A percentile compares a stretch with the other conserved stretches of the same genome.
phyloP scores from a whole-genome alignment of 37 sponge, comb jelly and placozoan genomes.

The Eunapius fragilis region DNA sequence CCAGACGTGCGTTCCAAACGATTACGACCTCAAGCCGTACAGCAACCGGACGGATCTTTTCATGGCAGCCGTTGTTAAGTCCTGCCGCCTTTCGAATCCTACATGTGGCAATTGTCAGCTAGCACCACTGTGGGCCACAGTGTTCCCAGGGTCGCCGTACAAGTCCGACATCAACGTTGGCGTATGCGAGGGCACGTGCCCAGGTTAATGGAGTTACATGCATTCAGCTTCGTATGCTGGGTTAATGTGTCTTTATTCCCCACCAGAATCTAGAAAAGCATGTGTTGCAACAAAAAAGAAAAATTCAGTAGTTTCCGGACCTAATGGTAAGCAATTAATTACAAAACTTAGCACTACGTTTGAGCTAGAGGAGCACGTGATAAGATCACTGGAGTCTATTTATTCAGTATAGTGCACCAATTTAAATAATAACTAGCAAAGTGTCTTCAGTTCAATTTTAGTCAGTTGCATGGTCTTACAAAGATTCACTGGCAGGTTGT shows the following conservation, averaged over 20 bases:
- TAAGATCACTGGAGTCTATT: no score
- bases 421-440: no score
- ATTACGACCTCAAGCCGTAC: not conserved
- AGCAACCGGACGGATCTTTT: constrained; percentile 29
- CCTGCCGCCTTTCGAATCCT: constrained; percentile 24
- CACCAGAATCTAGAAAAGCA: not conserved
- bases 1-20: constrained; percentile 13
- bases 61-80: not conserved
- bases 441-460: no score
- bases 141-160: constrained; percentile 46
- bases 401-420: no score
- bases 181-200: constrained; percentile 36
- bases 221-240: not conserved
- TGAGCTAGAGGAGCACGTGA: not conserved
- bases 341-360: not conserved
- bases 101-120: constrained; percentile 28
- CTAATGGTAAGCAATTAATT: constrained; percentile 36
- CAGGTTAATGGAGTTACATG: not conserved
- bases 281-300: constrained; percentile 26
- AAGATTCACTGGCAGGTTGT: not conserved
- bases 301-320: constrained; percentile 25
- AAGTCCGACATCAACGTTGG: constrained; percentile 47
- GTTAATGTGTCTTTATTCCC: not conserved
- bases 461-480: no score
- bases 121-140: not conserved